Evolutionary conservation across 2,113 vertebrate genomes (phyloP).

Genomic region (Vanacampus margaritifer): DNA sequence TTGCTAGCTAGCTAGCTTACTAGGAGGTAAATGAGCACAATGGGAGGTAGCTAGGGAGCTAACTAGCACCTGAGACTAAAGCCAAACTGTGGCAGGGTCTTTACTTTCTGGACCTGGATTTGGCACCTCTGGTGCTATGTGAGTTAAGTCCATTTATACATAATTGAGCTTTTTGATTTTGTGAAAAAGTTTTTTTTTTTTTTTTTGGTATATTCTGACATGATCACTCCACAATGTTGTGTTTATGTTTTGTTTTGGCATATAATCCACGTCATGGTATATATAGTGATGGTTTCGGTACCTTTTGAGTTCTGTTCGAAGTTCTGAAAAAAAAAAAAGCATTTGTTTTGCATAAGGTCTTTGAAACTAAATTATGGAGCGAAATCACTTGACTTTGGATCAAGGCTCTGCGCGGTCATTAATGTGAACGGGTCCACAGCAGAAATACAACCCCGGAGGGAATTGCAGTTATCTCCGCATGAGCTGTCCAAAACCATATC

Average conservation of each 20-base stretch:
- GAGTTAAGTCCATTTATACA: not conserved
- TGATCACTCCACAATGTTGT: not conserved
- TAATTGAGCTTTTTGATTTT: not conserved
- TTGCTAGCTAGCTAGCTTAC: too few species aligned
- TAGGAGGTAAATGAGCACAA: too few species aligned
- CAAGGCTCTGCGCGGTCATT: not conserved
- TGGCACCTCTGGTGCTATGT: too few species aligned
- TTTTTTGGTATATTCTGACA: not conserved
- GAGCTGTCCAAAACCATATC: conserved; percentile 18
- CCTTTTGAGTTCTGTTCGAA: not conserved
- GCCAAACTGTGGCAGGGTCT: too few species aligned
- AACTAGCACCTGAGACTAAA: too few species aligned
- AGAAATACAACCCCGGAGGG: conserved; percentile 12
- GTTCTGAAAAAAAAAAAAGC: not conserved
- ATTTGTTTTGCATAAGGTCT: not conserved
- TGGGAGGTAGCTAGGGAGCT: too few species aligned
- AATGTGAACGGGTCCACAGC: conserved; percentile 7
- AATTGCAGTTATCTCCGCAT: conserved; percentile 19
- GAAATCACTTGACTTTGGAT: conserved; percentile 4
- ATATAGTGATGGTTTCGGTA: not conserved
- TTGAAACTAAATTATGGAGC: not conserved
- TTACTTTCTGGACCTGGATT: too few species aligned
- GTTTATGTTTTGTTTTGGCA: not conserved
- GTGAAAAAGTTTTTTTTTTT: too few species aligned
- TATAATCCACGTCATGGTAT: not conserved